Percentiles rank a stretch among this genome's conserved stretches.
phyloP scores from a whole-genome alignment of 2,797 vertebrate species.

The Orestias chungarensis region DNA sequence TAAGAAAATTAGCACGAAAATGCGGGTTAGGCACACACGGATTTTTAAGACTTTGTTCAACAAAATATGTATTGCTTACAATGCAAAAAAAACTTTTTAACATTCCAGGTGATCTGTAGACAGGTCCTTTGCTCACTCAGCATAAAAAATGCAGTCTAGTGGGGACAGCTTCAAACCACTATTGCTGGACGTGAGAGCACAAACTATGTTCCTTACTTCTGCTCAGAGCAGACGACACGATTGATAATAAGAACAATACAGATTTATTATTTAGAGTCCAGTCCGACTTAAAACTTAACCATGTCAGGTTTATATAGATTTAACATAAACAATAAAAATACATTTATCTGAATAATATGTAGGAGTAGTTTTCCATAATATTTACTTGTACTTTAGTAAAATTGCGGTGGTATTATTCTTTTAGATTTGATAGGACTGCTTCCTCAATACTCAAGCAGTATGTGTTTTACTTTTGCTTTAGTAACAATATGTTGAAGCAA shows the following conservation, averaged over 20 bases:
- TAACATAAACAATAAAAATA: background rate
- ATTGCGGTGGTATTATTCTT: too few species aligned
- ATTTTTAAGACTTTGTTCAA: background rate
- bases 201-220: constrained; percentile 7
- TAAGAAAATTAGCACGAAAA: constrained; percentile 9
- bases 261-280: background rate
- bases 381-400: too few species aligned
- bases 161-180: background rate
- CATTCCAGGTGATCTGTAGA: constrained; percentile 14
- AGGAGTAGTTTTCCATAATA: too few species aligned
- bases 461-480: too few species aligned
- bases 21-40: constrained; percentile 3
- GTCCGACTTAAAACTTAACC: background rate
- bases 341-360: too few species aligned
- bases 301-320: background rate
- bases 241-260: background rate
- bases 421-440: too few species aligned
- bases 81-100: constrained; percentile 1
- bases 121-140: constrained; percentile 9
- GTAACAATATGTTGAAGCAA: background rate
- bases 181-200: background rate
- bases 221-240: background rate
- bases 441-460: too few species aligned
- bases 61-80: background rate
- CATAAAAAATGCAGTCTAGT: constrained; percentile 4